These are phyloP conservation scores for Artibeus lituratus DNA, from an alignment of 2,797 vertebrate species.

Conservation along the genomic window DNA sequence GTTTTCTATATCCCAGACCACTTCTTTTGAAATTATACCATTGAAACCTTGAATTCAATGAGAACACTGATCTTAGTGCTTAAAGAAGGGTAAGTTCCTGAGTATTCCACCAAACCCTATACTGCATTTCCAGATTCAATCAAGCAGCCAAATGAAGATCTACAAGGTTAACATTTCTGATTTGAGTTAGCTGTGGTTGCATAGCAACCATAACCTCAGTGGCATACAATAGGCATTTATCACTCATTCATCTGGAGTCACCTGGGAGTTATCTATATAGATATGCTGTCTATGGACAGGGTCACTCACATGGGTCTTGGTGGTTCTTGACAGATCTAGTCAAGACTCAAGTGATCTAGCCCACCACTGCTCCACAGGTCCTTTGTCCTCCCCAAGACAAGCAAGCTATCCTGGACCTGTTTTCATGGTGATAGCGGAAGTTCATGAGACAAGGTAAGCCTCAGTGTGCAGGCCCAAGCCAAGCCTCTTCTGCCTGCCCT, in stretches of 20 bases:
- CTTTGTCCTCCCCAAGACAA: not conserved
- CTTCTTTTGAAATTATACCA: not conserved
- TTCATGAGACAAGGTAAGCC: not conserved
- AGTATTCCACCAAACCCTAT: not conserved
- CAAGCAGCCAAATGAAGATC: not conserved
- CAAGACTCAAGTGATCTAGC: not conserved
- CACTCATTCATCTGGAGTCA: not conserved
- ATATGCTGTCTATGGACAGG: not conserved
- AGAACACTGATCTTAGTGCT: not conserved
- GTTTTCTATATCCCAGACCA: not conserved
- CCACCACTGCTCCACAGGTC: not conserved
- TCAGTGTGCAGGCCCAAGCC: not conserved
- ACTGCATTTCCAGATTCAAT: not conserved
- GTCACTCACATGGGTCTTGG: not conserved
- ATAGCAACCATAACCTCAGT: not conserved
- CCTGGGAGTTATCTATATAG: too few relatives aligned
- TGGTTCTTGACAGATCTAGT: not conserved
- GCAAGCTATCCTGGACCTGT: not conserved
- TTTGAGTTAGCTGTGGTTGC: not conserved
- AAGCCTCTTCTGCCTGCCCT: not conserved
- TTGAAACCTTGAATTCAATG: not conserved
- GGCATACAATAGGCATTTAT: not conserved
- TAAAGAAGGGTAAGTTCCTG: not conserved
- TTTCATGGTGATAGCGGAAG: not conserved
- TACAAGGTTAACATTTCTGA: not conserved